Percentiles rank a stretch among this genome's conserved stretches.
phyloP scores from a whole-genome alignment of 2,113 vertebrate genomes.

The Morone saxatilis region DNA sequence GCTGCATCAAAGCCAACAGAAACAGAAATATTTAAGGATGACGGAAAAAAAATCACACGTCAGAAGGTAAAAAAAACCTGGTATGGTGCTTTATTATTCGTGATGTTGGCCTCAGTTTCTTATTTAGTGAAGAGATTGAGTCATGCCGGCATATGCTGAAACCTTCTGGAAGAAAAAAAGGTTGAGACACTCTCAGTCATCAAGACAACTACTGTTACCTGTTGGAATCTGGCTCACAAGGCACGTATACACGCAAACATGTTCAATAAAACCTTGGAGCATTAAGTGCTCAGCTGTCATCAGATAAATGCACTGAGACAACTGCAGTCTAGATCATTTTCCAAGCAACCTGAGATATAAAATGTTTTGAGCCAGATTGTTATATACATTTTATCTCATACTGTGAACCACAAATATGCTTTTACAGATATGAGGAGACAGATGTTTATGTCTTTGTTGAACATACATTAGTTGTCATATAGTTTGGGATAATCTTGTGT shows the following conservation, averaged over 20 bases:
- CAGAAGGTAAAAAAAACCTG: not conserved
- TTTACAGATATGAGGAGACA: not conserved
- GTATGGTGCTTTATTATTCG: not conserved
- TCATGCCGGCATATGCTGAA: conserved; percentile 7
- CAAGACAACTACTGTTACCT: conserved; percentile 1
- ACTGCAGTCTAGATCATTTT: not conserved
- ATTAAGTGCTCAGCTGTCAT: not conserved
- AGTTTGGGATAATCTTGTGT: not conserved
- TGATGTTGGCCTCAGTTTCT: not conserved
- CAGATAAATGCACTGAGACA: not conserved
- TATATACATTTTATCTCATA: not conserved
- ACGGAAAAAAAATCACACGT: not conserved
- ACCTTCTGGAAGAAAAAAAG: not conserved
- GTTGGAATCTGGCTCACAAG: not conserved
- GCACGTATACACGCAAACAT: not conserved
- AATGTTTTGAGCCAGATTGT: not conserved
- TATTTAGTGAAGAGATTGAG: not conserved
- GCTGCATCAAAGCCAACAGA: not conserved
- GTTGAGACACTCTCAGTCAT: not conserved
- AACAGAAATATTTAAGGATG: not conserved
- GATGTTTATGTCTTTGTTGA: not conserved
- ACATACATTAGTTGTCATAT: not conserved
- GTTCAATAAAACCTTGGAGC: not conserved
- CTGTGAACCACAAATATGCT: not conserved
- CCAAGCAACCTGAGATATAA: not conserved